These are phyloP conservation scores for Danio choprae DNA, from an alignment of 2,797 vertebrate species.

Conservation along the genomic window DNA sequence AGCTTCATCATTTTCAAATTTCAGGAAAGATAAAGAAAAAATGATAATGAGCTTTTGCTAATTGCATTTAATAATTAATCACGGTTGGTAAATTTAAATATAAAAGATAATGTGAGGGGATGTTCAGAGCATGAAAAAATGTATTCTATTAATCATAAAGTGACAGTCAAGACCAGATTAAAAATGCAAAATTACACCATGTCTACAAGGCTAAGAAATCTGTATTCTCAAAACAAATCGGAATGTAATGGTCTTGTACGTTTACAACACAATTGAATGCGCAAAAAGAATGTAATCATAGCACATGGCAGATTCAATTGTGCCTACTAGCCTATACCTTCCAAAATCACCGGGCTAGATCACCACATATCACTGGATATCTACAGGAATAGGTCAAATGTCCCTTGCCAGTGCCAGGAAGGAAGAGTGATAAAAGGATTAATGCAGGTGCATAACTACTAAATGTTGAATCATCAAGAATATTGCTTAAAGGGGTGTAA, in stretches of 20 bases:
- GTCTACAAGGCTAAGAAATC: neutral
- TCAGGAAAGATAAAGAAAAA: conserved; percentile 41
- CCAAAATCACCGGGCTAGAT: conserved; percentile 69
- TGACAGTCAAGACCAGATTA: conserved; percentile 52
- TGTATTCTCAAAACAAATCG: conserved; percentile 10
- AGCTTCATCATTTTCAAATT: conserved; percentile 34
- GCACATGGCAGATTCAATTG: conserved; percentile 45
- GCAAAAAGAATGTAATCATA: neutral
- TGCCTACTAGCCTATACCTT: conserved; percentile 66
- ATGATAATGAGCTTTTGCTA: conserved; percentile 29
- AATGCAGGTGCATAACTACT: conserved; percentile 47
- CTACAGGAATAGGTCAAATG: conserved; percentile 59
- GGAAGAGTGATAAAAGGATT: conserved; percentile 47
- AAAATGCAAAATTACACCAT: conserved; percentile 28
- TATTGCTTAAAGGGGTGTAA: conserved; percentile 36
- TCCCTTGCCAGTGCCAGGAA: conserved; percentile 52
- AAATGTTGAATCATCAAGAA: conserved; percentile 48
- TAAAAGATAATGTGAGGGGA: conserved; percentile 40
- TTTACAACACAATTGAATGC: neutral
- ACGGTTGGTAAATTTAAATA: conserved; percentile 21
- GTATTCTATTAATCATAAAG: conserved; percentile 38
- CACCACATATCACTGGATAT: conserved; percentile 64
- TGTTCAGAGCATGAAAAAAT: conserved; percentile 42
- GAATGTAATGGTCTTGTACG: neutral
- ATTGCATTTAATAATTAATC: conserved; percentile 28